A percentile compares a stretch with the other conserved stretches of the same genome.
These are phyloP conservation scores for Camptogramma bilineatum DNA, from an alignment of 2,888 invertebrate genomes.

Conservation along the genomic window DNA sequence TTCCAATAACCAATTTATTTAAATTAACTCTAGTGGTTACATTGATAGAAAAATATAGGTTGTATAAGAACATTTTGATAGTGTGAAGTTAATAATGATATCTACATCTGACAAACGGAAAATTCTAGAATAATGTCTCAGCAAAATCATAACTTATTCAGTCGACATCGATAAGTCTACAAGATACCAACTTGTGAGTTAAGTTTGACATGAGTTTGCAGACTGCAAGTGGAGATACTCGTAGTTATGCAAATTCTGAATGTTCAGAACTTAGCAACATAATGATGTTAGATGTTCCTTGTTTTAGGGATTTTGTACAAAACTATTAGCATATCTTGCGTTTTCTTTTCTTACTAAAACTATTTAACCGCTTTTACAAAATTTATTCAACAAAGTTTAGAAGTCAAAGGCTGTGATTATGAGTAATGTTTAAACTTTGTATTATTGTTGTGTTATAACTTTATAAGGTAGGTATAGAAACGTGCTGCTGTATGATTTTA, in stretches of 20 bases:
- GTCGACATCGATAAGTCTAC: constrained; percentile 11
- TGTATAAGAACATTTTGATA: background rate
- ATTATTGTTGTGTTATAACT: no score
- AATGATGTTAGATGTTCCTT: constrained; percentile 27
- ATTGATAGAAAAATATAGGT: no score
- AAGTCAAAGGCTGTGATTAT: no score
- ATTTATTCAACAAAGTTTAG: no score
- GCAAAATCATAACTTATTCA: constrained; percentile 6
- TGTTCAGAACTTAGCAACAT: constrained; percentile 38
- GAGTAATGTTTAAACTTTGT: no score
- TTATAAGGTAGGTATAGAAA: no score
- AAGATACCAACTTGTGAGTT: constrained; percentile 26
- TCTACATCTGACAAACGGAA: background rate
- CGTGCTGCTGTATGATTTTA: no score
- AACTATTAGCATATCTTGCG: constrained; percentile 16
- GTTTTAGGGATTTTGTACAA: constrained; percentile 17
- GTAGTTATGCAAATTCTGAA: constrained; percentile 55
- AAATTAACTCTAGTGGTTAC: background rate
- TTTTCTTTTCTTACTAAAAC: constrained; percentile 1
- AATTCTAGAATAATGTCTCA: background rate
- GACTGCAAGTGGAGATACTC: constrained; percentile 43
- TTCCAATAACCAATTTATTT: background rate
- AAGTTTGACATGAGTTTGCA: constrained; percentile 27
- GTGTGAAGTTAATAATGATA: background rate
- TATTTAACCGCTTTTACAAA: no score